Percentiles rank a stretch among this genome's conserved stretches.
phyloP scores from a whole-genome alignment of 1,140 invertebrate genomes.

The Sycophila sp. region DNA sequence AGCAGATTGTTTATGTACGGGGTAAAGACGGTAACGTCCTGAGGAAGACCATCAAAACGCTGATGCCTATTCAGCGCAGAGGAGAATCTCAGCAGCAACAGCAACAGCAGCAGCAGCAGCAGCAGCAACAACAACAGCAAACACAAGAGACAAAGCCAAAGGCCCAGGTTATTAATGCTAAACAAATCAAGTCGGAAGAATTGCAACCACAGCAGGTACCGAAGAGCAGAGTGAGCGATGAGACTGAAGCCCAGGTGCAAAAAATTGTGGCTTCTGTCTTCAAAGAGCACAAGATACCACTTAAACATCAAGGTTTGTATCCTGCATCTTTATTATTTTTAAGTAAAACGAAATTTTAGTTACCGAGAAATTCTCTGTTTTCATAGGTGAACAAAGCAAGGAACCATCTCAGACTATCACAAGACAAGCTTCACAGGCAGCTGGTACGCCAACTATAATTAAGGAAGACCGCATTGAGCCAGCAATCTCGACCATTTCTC shows the following conservation, averaged over 20 bases:
- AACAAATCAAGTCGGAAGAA: conserved; percentile 39
- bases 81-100: conserved; percentile 46
- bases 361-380: background rate
- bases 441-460: conserved; percentile 28
- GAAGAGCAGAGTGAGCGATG: conserved; percentile 52
- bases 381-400: conserved; percentile 49
- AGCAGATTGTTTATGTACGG: conserved; percentile 60
- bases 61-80: conserved; percentile 60
- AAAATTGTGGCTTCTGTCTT: conserved; percentile 64
- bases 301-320: conserved; percentile 52
- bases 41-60: conserved; percentile 64
- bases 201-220: conserved; percentile 16
- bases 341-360: background rate
- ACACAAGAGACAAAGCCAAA: conserved; percentile 43
- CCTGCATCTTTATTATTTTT: too few species aligned
- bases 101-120: conserved; percentile 43
- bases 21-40: conserved; percentile 60
- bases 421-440: conserved; percentile 8
- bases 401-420: conserved; percentile 34
- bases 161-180: conserved; percentile 41
- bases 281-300: conserved; percentile 62
- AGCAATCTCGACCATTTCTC: background rate
- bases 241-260: conserved; percentile 63
- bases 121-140: conserved; percentile 37
- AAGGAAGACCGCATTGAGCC: conserved; percentile 54